phyloP scores from a whole-genome alignment of 2,888 invertebrate species.

The Cistogaster globosa region DNA sequence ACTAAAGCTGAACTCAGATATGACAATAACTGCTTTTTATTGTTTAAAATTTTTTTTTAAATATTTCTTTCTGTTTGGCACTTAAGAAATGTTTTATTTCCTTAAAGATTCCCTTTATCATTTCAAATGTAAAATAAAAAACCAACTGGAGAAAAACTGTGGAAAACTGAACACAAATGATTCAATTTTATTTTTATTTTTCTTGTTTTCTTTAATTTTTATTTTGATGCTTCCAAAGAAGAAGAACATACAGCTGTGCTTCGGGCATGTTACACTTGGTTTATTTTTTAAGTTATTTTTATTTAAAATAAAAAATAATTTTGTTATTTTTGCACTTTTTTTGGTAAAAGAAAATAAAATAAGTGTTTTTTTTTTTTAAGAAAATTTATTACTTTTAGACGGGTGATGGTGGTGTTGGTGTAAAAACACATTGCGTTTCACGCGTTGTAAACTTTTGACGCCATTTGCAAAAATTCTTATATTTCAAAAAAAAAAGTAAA shows the following conservation, averaged over 20 bases:
- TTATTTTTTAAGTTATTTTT: conserved; percentile 55
- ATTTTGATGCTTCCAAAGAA: background rate
- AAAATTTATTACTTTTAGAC: conserved; percentile 64
- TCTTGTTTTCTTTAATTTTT: background rate
- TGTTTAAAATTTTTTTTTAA: too few relatives aligned
- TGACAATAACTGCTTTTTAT: too few relatives aligned
- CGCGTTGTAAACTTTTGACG: conserved; percentile 74
- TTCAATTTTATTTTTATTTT: background rate
- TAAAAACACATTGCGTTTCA: conserved; percentile 71
- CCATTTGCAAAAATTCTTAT: conserved; percentile 70
- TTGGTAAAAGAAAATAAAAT: conserved; percentile 9
- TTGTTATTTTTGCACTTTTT: conserved; percentile 51
- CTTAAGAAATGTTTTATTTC: conserved; percentile 31
- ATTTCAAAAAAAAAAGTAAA: background rate
- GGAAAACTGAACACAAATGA: conserved; percentile 33
- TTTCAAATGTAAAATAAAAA: conserved; percentile 40
- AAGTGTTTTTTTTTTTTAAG: conserved; percentile 44
- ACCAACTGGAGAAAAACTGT: conserved; percentile 8
- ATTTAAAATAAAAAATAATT: conserved; percentile 52
- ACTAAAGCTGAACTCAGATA: too few relatives aligned
- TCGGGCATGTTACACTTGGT: conserved; percentile 68
- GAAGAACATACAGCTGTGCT: conserved; percentile 69
- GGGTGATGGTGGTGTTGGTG: conserved; percentile 47
- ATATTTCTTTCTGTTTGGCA: background rate
- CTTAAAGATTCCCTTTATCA: conserved; percentile 49